A percentile compares a stretch with the other conserved stretches of the same genome.
phyloP scores from a whole-genome alignment of 1,140 invertebrate genomes.

The Bombus pyrosoma region DNA sequence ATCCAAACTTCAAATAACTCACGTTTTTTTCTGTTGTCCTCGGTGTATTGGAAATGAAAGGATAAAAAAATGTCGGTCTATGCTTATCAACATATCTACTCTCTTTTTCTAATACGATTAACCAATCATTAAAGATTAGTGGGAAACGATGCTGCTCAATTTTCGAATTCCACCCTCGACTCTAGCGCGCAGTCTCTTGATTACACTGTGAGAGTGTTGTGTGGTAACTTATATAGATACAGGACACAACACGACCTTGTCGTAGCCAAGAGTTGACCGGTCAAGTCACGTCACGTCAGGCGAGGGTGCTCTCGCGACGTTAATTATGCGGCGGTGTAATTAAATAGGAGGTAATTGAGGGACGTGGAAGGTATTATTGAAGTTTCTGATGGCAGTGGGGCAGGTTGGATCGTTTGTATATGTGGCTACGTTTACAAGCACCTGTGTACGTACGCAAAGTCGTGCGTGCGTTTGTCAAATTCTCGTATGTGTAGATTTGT shows the following conservation, averaged over 20 bases:
- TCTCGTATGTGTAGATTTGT: neutral
- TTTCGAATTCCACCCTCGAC: neutral
- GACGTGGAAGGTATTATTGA: constrained; percentile 76
- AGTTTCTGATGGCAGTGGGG: constrained; percentile 72
- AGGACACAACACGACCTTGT: constrained; percentile 25
- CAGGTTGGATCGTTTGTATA: constrained; percentile 47
- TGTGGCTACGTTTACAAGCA: constrained; percentile 11
- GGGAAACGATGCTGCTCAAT: neutral
- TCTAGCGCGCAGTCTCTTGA: neutral
- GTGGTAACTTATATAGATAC: neutral
- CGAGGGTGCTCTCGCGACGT: constrained; percentile 67
- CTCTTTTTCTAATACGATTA: no score
- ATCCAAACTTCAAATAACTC: no score
- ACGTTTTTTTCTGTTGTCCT: no score
- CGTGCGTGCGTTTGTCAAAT: neutral
- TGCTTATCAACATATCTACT: no score
- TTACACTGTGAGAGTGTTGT: neutral
- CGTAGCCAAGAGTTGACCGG: constrained; percentile 24
- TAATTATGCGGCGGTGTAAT: constrained; percentile 77
- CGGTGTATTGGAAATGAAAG: no score
- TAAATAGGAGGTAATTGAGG: constrained; percentile 78
- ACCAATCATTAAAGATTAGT: neutral
- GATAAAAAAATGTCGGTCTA: no score
- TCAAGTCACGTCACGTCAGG: constrained; percentile 57
- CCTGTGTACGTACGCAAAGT: neutral